Conservation (phyloP, 1,140 invertebrate species). For the Dinoponera quadriceps region DNA sequence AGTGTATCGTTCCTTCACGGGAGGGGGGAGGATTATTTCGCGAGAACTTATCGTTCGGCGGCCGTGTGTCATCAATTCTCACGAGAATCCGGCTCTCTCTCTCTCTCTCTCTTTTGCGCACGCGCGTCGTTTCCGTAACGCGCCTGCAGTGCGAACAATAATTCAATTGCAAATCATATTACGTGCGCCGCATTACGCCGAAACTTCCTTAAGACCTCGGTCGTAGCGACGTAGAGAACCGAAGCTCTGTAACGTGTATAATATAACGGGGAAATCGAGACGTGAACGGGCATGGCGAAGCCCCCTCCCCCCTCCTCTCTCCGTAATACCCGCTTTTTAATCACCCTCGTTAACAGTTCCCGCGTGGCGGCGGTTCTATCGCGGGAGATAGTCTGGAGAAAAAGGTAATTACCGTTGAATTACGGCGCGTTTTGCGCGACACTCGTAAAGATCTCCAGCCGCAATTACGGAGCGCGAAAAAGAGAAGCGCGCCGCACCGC, state of each 20-base stretch:
- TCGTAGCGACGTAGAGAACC: too few relatives aligned
- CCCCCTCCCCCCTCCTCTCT: background rate
- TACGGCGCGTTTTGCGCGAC: background rate
- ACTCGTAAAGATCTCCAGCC: constrained; percentile 30
- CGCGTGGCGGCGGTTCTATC: background rate
- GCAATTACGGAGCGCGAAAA: background rate
- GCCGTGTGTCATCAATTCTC: background rate
- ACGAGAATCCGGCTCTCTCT: background rate
- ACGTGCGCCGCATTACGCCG: background rate
- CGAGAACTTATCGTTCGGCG: background rate
- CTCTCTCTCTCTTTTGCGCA: too few relatives aligned
- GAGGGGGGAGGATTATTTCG: background rate
- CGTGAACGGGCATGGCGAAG: background rate
- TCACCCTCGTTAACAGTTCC: constrained; percentile 16
- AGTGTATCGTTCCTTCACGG: background rate
- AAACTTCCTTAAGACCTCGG: constrained; percentile 3
- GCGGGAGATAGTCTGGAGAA: background rate
- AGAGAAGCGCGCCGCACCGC: background rate
- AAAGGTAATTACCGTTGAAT: constrained; percentile 14
- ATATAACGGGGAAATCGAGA: constrained; percentile 12
- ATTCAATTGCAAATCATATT: constrained; percentile 20
- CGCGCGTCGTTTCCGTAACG: background rate
- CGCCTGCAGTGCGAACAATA: background rate
- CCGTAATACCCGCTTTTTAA: constrained; percentile 9
- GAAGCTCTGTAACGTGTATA: constrained; percentile 11